These are phyloP conservation scores for Oplegnathus fasciatus DNA, from an alignment of 2,113 vertebrate genomes.

Conservation along the genomic window DNA sequence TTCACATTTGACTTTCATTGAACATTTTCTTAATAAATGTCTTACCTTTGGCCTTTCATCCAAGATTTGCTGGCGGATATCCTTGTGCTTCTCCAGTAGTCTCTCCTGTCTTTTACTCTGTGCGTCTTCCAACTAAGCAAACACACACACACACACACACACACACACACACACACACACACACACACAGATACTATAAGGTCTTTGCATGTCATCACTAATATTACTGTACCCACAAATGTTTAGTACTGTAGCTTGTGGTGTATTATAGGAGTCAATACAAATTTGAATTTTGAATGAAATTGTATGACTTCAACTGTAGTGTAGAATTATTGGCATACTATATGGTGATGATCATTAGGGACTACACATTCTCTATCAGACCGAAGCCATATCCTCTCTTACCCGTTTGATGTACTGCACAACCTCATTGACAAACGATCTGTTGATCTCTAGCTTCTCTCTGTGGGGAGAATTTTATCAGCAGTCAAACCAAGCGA, in stretches of 20 bases:
- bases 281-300: background rate
- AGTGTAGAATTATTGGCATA: background rate
- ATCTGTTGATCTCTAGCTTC: conserved; percentile 97
- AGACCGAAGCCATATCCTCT: background rate
- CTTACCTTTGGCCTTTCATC: conserved; percentile 97
- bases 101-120: conserved; percentile 96
- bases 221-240: background rate
- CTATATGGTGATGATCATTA: background rate
- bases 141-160: conserved; percentile 35
- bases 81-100: conserved; percentile 94
- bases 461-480: conserved; percentile 82
- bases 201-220: background rate
- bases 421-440: conserved; percentile 97
- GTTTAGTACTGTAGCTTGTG: background rate
- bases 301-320: background rate
- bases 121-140: conserved; percentile 92
- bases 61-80: conserved; percentile 96
- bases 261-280: background rate
- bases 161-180: conserved; percentile 8
- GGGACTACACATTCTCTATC: background rate
- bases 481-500: conserved; percentile 9
- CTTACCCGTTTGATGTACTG: conserved; percentile 96
- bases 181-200: background rate
- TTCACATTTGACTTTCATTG: background rate
- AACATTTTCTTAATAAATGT: background rate